Percentiles rank a stretch among this genome's conserved stretches.
phyloP scores from a whole-genome alignment of 2,113 vertebrate genomes.

The Trogon surrucura region DNA sequence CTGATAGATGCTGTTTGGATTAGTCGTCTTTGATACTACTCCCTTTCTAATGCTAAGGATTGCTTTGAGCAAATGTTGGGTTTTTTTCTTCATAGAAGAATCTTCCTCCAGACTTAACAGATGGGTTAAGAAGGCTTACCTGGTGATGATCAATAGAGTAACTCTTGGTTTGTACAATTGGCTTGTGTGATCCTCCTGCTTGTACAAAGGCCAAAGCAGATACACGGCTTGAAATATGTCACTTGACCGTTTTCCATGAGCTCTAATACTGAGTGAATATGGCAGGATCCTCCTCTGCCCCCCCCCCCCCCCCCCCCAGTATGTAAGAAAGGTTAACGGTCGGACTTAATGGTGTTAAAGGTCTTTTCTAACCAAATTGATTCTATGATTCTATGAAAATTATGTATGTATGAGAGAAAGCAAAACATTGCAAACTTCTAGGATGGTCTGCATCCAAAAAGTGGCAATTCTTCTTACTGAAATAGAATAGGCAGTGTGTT shows the following conservation, averaged over 20 bases:
- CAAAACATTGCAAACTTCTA: not conserved
- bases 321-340: not conserved
- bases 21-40: not conserved
- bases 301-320: no score
- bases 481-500: conserved; percentile 6
- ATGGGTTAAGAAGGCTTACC: not conserved
- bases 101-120: not conserved
- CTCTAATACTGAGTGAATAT: not conserved
- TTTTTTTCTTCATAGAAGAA: not conserved
- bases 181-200: not conserved
- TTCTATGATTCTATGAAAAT: not conserved
- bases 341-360: no score
- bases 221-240: not conserved
- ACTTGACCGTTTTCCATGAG: not conserved
- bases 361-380: no score
- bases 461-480: not conserved
- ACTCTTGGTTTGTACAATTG: not conserved
- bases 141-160: not conserved
- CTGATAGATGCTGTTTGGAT: not conserved
- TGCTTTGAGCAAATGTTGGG: not conserved
- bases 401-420: not conserved
- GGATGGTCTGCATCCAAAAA: not conserved
- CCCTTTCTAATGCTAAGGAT: not conserved
- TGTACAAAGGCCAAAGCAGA: not conserved
- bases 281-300: not conserved